Evolutionary conservation across 2,113 vertebrate species (phyloP).

Genomic region (Aspidoscelis tigris): DNA sequence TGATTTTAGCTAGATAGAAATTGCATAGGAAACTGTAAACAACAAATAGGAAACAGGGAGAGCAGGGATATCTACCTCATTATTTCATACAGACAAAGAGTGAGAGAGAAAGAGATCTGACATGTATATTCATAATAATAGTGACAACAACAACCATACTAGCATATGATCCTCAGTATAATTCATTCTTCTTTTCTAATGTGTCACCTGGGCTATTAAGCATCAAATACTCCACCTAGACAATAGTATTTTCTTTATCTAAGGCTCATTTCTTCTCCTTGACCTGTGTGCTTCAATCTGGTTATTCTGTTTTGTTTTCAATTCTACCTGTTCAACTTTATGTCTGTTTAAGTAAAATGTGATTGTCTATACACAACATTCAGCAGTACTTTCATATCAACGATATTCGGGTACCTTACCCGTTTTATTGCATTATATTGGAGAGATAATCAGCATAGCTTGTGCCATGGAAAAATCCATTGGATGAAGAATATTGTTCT

Average conservation of each 20-base stretch:
- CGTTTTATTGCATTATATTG: constrained; percentile 32
- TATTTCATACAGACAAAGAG: no score
- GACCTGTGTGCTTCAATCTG: neutral
- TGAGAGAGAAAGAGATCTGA: no score
- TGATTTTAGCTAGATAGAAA: neutral
- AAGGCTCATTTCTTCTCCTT: neutral
- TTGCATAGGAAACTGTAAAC: no score
- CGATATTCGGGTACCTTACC: neutral
- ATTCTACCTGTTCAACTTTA: constrained; percentile 30
- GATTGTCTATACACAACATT: constrained; percentile 42
- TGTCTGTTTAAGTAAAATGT: constrained; percentile 31
- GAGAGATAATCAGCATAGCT: constrained; percentile 48
- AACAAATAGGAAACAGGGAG: no score
- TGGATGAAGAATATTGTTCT: constrained; percentile 45
- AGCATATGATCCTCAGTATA: neutral
- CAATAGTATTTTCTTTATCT: neutral
- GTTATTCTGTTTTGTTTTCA: neutral
- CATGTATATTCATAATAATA: no score
- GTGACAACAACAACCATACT: no score
- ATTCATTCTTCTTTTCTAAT: neutral
- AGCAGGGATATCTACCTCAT: no score
- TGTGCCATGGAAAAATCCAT: constrained; percentile 44
- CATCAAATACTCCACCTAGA: neutral
- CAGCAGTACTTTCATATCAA: constrained; percentile 11
- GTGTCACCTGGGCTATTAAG: neutral